A percentile compares a stretch with the other conserved stretches of the same genome.
These are phyloP conservation scores for Oceanodroma tethys DNA, from an alignment of 2,113 vertebrate genomes.

Conservation along the genomic window DNA sequence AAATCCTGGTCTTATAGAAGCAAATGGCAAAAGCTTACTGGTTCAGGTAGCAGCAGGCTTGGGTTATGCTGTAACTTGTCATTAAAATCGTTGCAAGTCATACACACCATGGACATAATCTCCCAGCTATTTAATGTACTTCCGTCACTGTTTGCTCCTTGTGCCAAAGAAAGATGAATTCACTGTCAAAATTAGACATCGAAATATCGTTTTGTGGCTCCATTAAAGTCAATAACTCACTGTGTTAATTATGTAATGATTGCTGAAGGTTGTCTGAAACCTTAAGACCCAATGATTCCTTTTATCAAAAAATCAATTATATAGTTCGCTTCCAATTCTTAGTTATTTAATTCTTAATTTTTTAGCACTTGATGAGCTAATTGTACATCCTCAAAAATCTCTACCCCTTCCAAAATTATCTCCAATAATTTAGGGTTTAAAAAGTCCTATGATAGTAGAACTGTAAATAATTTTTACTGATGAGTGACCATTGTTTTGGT, in stretches of 20 bases:
- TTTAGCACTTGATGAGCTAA: slow-evolving; percentile 60
- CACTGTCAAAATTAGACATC: background rate
- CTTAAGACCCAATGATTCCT: slow-evolving; percentile 3
- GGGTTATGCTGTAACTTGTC: background rate
- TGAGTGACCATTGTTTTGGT: background rate
- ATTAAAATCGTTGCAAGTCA: background rate
- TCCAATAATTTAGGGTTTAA: background rate
- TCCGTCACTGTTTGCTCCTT: background rate
- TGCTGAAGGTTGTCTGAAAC: slow-evolving; percentile 45
- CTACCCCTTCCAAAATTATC: background rate
- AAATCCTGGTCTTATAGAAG: background rate
- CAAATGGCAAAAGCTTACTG: background rate
- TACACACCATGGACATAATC: background rate
- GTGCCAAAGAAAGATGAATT: slow-evolving; percentile 2
- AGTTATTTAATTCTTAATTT: slow-evolving; percentile 60
- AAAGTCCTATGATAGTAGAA: background rate
- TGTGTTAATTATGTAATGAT: slow-evolving; percentile 34
- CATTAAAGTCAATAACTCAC: slow-evolving; percentile 67
- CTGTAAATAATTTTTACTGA: slow-evolving; percentile 5
- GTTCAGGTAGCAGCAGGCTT: background rate
- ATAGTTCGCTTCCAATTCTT: background rate
- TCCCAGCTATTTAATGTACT: background rate
- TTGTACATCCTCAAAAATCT: slow-evolving; percentile 16
- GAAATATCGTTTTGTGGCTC: slow-evolving; percentile 35
- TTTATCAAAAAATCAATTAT: slow-evolving; percentile 63